These are phyloP conservation scores for Gnathonemus echidnorhynchus DNA, from an alignment of 2,113 vertebrate species.

Conservation along the genomic window DNA sequence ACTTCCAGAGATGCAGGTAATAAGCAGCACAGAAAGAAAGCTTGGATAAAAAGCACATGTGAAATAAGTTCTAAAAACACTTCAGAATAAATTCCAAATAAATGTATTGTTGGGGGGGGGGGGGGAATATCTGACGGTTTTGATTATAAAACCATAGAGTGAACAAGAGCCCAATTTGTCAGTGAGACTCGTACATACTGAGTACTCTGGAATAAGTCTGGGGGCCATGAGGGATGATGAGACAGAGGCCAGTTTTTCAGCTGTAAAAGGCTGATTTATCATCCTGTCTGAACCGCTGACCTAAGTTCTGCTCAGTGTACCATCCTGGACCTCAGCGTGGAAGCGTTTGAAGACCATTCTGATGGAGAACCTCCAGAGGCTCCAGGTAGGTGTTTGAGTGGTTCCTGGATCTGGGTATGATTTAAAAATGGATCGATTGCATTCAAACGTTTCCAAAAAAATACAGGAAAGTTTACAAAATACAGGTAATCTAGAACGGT, in stretches of 20 bases:
- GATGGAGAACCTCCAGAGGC: not conserved
- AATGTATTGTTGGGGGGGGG: not conserved
- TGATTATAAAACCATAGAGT: not conserved
- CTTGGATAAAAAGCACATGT: not conserved
- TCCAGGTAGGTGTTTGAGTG: not conserved
- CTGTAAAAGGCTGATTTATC: not conserved
- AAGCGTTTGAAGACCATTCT: not conserved
- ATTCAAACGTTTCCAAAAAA: not conserved
- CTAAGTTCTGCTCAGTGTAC: not conserved
- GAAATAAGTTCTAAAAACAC: not conserved
- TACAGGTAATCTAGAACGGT: not conserved
- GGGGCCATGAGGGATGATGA: not conserved
- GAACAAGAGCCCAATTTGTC: not conserved
- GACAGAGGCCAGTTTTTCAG: not conserved
- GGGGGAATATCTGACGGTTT: not conserved
- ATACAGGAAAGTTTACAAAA: not conserved
- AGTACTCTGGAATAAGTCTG: not conserved
- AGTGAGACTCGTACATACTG: not conserved
- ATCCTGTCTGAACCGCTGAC: not conserved
- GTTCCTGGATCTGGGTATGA: not conserved
- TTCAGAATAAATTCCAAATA: not conserved
- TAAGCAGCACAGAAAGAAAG: not conserved
- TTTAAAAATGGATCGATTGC: not conserved
- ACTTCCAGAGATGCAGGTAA: not conserved
- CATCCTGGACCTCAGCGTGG: not conserved